phyloP scores from a whole-genome alignment of 1,140 invertebrate species.

The Xylocopa sonorina region DNA sequence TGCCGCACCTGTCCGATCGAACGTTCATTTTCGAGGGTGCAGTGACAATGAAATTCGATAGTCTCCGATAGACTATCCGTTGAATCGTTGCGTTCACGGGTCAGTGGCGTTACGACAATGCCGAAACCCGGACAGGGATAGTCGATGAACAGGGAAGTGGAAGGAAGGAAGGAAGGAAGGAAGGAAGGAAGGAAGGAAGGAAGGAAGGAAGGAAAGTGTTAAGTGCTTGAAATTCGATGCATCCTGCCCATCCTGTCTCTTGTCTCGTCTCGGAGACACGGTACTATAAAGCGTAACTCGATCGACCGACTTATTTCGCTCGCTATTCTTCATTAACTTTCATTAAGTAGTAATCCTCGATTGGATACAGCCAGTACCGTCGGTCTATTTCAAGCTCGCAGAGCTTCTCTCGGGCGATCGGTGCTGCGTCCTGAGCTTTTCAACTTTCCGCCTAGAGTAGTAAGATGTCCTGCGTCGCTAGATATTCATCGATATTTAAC shows the following conservation, averaged over 20 bases:
- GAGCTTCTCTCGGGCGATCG: background rate
- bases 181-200: slow-evolving; percentile 30
- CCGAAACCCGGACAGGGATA: slow-evolving; percentile 53
- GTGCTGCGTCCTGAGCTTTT: background rate
- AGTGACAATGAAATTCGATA: slow-evolving; percentile 68
- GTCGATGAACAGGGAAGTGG: slow-evolving; percentile 16
- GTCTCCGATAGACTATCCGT: slow-evolving; percentile 47
- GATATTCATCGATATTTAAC: no score
- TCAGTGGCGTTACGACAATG: slow-evolving; percentile 61
- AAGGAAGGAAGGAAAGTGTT: slow-evolving; percentile 37
- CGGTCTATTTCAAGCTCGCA: background rate
- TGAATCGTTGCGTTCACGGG: slow-evolving; percentile 62
- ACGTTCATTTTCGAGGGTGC: slow-evolving; percentile 55
- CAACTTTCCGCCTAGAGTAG: no score
- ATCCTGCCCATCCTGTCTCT: slow-evolving; percentile 68
- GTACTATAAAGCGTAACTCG: slow-evolving; percentile 27
- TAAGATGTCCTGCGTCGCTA: no score
- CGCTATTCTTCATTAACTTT: slow-evolving; percentile 36
- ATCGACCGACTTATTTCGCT: slow-evolving; percentile 30
- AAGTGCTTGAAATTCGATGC: slow-evolving; percentile 69
- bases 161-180: slow-evolving; percentile 22
- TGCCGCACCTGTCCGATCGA: slow-evolving; percentile 64
- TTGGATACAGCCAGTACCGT: slow-evolving; percentile 24
- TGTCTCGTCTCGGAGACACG: slow-evolving; percentile 11
- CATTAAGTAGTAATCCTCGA: slow-evolving; percentile 39